Evolutionary conservation across 2,888 invertebrate species (phyloP), one percentile per base, ranked within the genome.

Genomic region (Carterocephalus palaemon): DNA sequence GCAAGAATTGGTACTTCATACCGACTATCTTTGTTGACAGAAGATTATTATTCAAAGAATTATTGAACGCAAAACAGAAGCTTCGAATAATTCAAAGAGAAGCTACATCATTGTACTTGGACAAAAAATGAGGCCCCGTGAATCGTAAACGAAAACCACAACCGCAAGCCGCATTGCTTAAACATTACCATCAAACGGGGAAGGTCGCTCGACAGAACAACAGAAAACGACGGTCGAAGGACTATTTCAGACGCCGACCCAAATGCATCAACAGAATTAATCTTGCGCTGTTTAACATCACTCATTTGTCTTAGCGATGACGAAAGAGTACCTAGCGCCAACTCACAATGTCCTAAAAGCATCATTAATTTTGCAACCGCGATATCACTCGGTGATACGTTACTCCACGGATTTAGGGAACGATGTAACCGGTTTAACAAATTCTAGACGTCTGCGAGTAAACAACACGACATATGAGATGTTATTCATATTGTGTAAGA

Each of bases 191-290:
- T 43, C 36, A 43, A 36, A 36, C 28, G 13, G 28, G 23, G 28
- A 43, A 36, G 43, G 36, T 43, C 43, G 26, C 42, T 34, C 20
- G 34, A 8, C 13, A 13, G 29, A 15, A 32, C 33, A 26, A 34
- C 22, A 23, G 24, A 43, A 20, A 43, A 43, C 36, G 23, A 43
- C 22, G 10, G 29, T 16, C 20, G 10, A 24, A 41, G 43, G 34
- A 43, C n/a, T 43, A 36, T 43, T 43, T 29, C 22, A 28, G 36
- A 43, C 43, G 34, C 10, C 43, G 43, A 43, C 43, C 43, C 36
- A 43, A 43, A 43, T 43, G 36, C 43, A 23, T 19, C 23, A 24
- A 33, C 41, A 23, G 26, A 34, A 42, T 42, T 42, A 42, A 42
- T 34, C 26, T 42, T 24, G 24, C 26, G 8, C 12, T 42, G 33